Base-by-base conservation (phyloP, 1,140 invertebrate species). In the Metopolophium dirhodum region DNA sequence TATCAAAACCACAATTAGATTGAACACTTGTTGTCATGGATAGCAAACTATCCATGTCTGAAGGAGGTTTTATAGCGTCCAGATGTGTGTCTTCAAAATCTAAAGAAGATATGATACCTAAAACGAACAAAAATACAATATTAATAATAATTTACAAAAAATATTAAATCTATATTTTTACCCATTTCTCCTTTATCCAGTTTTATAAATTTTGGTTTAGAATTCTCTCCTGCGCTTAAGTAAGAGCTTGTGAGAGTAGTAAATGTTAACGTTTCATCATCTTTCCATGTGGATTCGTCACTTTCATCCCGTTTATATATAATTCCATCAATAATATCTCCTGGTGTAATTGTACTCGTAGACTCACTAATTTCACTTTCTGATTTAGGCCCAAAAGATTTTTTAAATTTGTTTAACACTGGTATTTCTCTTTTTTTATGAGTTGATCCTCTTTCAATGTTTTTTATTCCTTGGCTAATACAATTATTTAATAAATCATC, bases 31-130 rank as follows among this genome's bases (percentile, higher is more conserved):
- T 95, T 0, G 95, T 96, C 18, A 97, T 94, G 0, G 97, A 97
- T 61, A 97, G 94, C 7, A 93, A 49, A 86, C 93, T 94, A 37
- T 94, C 95, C 95, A 95, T 95, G 83, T 97, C 96, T 2, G 98
- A 98, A 0, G 98, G 98, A 1, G 98, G 98, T 94, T 97, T 97
- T 6, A 98, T 96, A 88, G 96, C 96, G 89, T 98, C 97, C 61
- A 98, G 95, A 95, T 98, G 97, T 94, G 96, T 97, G 94, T 96
- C 96, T 9, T 96, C 96, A 96, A 97, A 95, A 95, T 97, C 96
- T 95, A 95, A 95, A 94, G 96, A 96, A 23, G 96, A 96, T 93
- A 96, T 95, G 18, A 97, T 95, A 93, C 96, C 97, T 47, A 98
- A 95, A 94, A 96, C 96, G 3, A 0, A 97, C 97, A 88, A 88